Conservation (phyloP, 2,113 vertebrate genomes). For the Piprites chloris region DNA sequence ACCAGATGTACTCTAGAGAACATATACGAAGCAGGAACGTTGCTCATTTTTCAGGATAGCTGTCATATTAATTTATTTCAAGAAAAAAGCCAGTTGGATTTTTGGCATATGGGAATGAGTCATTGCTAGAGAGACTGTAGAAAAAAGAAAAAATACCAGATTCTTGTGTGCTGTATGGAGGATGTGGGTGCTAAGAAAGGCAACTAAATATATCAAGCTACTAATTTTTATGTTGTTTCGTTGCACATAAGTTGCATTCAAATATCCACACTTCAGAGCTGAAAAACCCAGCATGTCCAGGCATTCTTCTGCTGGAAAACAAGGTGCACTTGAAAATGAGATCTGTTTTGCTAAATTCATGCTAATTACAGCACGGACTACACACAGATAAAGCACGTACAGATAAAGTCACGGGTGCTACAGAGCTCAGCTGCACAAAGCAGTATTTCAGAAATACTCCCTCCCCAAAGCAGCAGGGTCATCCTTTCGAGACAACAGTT, state of each 20-base stretch:
- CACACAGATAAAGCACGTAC: neutral
- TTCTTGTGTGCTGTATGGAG: neutral
- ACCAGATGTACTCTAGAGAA: neutral
- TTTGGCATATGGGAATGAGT: constrained; percentile 54
- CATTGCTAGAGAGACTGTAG: neutral
- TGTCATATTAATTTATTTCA: constrained; percentile 23
- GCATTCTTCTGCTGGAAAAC: neutral
- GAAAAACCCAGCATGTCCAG: neutral
- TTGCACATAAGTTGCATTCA: neutral
- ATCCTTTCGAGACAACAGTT: neutral
- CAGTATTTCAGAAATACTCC: neutral
- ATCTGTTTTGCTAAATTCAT: neutral
- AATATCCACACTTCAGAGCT: neutral
- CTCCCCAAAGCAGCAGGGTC: neutral
- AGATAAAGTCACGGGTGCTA: neutral
- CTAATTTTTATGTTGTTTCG: neutral
- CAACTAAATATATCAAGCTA: neutral
- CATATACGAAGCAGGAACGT: neutral
- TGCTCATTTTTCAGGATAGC: constrained; percentile 40
- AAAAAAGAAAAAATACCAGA: constrained; percentile 7
- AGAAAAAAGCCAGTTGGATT: constrained; percentile 9
- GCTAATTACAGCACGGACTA: neutral
- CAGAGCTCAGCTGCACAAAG: neutral
- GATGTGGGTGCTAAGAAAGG: neutral
- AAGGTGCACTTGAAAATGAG: neutral